Evolutionary conservation across 2,113 vertebrate genomes (phyloP).

Genomic region (Hassar affinis): DNA sequence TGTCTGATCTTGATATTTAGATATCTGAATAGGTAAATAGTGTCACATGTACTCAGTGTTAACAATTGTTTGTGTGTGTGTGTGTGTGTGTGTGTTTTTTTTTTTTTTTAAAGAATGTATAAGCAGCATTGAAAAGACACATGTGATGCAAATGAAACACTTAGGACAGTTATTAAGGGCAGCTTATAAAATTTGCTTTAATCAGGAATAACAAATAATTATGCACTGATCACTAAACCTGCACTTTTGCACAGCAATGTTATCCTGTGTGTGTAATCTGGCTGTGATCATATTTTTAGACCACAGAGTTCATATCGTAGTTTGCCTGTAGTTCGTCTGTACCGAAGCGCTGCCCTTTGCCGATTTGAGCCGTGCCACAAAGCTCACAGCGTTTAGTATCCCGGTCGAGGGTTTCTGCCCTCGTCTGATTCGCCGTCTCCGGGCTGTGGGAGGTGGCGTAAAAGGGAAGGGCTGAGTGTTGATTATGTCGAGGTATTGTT

Average conservation of each 20-base stretch:
- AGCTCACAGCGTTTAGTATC: constrained; percentile 46
- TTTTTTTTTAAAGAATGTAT: neutral
- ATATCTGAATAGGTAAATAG: neutral
- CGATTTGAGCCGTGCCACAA: constrained; percentile 42
- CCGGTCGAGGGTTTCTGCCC: constrained; percentile 28
- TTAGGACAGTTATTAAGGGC: neutral
- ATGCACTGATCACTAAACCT: neutral
- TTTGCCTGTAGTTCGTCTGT: neutral
- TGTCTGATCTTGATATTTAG: neutral
- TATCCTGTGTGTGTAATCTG: neutral
- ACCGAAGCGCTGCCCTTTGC: constrained; percentile 29
- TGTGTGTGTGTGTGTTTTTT: neutral
- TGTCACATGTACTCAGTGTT: neutral
- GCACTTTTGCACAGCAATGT: neutral
- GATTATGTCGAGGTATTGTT: constrained; percentile 55
- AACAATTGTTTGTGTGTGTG: neutral
- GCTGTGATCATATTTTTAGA: too few relatives aligned
- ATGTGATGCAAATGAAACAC: neutral
- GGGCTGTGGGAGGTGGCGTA: constrained; percentile 50
- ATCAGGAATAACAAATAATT: neutral
- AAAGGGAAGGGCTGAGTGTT: constrained; percentile 52
- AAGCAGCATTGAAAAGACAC: neutral
- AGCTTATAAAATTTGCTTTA: neutral
- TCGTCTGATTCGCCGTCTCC: constrained; percentile 53
- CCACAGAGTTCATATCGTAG: too few relatives aligned